A percentile compares a stretch with the other conserved stretches of the same genome.
phyloP scores from a whole-genome alignment of 2,888 invertebrate species.

The Heliconius cydno region DNA sequence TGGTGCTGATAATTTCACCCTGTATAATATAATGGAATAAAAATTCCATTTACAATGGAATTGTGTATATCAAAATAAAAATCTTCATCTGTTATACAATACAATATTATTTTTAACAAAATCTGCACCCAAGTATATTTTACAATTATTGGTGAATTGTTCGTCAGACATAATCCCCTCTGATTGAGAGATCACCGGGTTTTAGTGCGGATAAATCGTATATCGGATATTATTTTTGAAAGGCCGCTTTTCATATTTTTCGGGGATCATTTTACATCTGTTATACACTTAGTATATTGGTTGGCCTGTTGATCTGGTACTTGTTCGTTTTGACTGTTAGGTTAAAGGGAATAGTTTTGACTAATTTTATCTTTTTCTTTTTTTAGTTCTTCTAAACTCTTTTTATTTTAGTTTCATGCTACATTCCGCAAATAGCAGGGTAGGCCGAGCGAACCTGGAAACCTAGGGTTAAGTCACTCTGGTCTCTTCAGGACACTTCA shows the following conservation, averaged over 20 bases:
- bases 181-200: constrained; percentile 64
- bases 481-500: no score
- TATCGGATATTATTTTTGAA: constrained; percentile 33
- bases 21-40: no score
- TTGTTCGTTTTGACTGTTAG: not conserved
- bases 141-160: constrained; percentile 38
- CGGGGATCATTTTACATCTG: constrained; percentile 2
- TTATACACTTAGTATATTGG: constrained; percentile 1
- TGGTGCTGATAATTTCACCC: no score
- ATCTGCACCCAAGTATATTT: not conserved
- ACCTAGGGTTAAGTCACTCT: no score
- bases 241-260: constrained; percentile 23
- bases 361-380: not conserved
- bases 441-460: no score
- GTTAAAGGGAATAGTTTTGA: not conserved
- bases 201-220: constrained; percentile 57
- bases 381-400: no score
- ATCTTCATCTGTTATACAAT: not conserved
- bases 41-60: no score
- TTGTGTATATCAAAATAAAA: no score
- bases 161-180: constrained; percentile 54
- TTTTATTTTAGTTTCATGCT: no score
- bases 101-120: not conserved
- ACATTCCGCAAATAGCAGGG: no score
- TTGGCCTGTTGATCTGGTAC: not conserved